Conservation (phyloP, 2,113 vertebrate genomes). For the Leptobrachium ailaonicum region DNA sequence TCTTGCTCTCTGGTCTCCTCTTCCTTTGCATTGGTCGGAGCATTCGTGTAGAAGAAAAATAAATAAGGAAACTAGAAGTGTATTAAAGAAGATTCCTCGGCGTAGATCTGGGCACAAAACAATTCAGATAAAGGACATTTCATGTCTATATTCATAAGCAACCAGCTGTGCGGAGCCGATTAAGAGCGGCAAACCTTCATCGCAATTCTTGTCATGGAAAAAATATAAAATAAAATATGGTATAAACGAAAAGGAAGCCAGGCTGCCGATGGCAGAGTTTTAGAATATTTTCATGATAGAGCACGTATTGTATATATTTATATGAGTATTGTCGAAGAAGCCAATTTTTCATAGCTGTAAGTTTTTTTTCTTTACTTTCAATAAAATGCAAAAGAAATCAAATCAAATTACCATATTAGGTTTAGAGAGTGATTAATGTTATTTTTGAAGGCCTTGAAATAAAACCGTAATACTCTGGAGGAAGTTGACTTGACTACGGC, state of each 20-base stretch:
- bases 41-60: slow-evolving; percentile 60
- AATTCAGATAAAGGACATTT: background rate
- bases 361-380: background rate
- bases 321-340: background rate
- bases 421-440: background rate
- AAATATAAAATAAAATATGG: background rate
- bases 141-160: slow-evolving; percentile 21
- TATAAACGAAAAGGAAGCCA: background rate
- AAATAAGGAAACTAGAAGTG: background rate
- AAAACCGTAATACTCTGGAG: background rate
- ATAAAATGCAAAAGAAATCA: background rate
- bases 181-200: background rate
- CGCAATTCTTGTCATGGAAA: background rate
- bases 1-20: slow-evolving; percentile 73
- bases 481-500: background rate
- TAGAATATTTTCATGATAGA: background rate
- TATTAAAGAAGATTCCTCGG: background rate
- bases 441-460: background rate
- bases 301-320: background rate
- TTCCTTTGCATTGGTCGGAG: slow-evolving; percentile 75
- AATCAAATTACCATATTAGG: background rate
- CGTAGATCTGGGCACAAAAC: slow-evolving; percentile 1
- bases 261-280: background rate
- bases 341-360: background rate
- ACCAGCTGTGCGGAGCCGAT: background rate